Evolutionary conservation across 2,888 invertebrate species (phyloP).

Genomic region (Drosophila robusta): DNA sequence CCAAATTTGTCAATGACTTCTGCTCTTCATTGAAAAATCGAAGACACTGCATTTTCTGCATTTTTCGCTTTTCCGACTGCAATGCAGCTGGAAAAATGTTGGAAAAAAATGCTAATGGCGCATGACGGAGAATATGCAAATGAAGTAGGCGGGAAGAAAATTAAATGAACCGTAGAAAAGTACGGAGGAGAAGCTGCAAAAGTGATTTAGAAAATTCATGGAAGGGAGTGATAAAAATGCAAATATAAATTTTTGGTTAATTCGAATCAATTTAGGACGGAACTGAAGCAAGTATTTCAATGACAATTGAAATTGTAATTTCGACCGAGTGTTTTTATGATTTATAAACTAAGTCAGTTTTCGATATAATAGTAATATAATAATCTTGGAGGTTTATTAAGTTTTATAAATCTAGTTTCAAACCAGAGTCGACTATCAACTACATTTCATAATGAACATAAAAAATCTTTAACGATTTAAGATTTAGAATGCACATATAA

Average conservation of each 20-base stretch:
- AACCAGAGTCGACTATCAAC: too few species aligned
- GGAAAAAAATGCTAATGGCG: conserved; percentile 37
- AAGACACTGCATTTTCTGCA: conserved; percentile 11
- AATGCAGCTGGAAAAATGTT: conserved; percentile 25
- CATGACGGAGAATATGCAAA: conserved; percentile 51
- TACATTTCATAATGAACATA: too few species aligned
- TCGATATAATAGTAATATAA: too few species aligned
- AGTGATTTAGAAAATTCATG: conserved; percentile 15
- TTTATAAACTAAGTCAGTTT: too few species aligned
- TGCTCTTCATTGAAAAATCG: conserved; percentile 38
- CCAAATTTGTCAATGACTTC: conserved; percentile 15
- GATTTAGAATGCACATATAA: conserved; percentile 1
- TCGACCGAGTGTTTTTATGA: too few species aligned
- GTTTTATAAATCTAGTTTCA: too few species aligned
- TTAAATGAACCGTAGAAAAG: conserved; percentile 12
- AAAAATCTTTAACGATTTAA: neutral
- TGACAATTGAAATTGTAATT: too few species aligned
- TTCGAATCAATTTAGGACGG: conserved; percentile 5
- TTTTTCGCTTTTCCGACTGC: neutral
- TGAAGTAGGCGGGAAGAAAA: conserved; percentile 31
- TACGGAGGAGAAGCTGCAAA: conserved; percentile 3
- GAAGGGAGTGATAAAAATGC: neutral
- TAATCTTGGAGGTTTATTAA: too few species aligned
- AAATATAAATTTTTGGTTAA: conserved; percentile 1
- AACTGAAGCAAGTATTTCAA: neutral